Percentiles rank a stretch among this genome's conserved stretches.
Evolutionary conservation across 2,888 invertebrate species (phyloP).

Genomic region (Diaprepes abbreviatus): DNA sequence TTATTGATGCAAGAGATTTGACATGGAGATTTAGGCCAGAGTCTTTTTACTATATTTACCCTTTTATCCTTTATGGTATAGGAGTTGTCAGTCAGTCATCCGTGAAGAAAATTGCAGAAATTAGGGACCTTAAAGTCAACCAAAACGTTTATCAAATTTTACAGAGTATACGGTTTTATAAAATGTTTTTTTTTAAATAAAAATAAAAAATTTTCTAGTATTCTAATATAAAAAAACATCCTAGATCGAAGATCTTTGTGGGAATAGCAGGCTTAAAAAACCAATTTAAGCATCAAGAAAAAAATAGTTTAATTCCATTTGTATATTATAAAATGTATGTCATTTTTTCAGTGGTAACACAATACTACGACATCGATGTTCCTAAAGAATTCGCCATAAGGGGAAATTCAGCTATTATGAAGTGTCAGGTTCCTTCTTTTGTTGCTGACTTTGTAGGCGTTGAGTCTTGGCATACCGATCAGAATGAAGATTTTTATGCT

Average conservation of each 20-base stretch:
- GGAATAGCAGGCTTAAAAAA: too few species aligned
- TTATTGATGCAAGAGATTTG: conserved; percentile 44
- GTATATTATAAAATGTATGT: background rate
- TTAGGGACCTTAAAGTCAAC: too few species aligned
- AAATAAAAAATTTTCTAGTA: too few species aligned
- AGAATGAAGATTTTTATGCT: conserved; percentile 79
- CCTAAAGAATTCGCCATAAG: conserved; percentile 92
- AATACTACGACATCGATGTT: conserved; percentile 86
- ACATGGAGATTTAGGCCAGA: conserved; percentile 25
- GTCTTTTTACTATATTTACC: background rate
- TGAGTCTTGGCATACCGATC: conserved; percentile 88
- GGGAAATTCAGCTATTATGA: conserved; percentile 89
- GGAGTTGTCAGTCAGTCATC: conserved; percentile 6
- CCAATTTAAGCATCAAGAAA: too few species aligned
- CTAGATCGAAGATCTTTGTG: too few species aligned
- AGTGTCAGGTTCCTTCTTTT: conserved; percentile 93
- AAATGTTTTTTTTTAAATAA: too few species aligned
- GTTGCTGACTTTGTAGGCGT: conserved; percentile 93
- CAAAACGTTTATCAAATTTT: too few species aligned
- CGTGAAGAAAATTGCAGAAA: too few species aligned
- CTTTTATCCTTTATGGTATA: background rate
- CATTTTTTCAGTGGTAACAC: conserved; percentile 77
- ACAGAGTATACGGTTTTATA: too few species aligned
- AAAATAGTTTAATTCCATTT: background rate
- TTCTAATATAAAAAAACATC: too few species aligned